Percentiles rank a stretch among this genome's conserved stretches.
phyloP scores from a whole-genome alignment of 2,797 vertebrate species.

The Psittacula echo region DNA sequence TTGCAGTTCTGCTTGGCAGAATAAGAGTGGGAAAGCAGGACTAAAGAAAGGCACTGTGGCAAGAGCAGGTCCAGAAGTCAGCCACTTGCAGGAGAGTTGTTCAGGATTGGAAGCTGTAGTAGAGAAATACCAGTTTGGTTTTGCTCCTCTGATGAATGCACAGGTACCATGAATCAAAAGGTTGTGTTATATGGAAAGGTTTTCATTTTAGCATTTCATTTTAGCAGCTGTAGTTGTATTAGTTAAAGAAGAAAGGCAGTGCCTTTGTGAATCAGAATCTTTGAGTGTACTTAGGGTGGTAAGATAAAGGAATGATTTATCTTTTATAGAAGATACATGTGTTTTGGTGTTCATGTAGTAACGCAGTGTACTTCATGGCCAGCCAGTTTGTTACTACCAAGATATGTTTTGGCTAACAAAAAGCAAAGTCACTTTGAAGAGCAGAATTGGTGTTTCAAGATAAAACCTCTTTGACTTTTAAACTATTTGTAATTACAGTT shows the following conservation, averaged over 20 bases:
- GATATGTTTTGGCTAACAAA: background rate
- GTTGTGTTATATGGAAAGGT: fast-evolving
- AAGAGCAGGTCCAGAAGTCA: background rate
- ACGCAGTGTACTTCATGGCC: background rate
- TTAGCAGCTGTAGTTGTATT: background rate
- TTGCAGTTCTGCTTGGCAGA: background rate
- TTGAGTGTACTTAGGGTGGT: background rate
- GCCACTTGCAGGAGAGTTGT: background rate
- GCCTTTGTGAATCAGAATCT: background rate
- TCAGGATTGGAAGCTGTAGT: background rate
- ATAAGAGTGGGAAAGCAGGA: background rate
- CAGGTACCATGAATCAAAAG: background rate
- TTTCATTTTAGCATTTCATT: background rate
- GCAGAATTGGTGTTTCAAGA: background rate
- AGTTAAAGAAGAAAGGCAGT: background rate
- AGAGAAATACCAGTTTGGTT: background rate
- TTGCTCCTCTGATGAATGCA: background rate
- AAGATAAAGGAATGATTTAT: background rate
- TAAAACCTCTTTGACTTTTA: background rate
- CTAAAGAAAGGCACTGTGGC: background rate
- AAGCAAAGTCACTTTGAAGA: background rate
- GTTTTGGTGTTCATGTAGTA: background rate
- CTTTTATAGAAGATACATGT: background rate
- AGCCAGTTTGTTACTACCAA: background rate
- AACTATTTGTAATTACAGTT: background rate